These are phyloP conservation scores for Xyrauchen texanus DNA, from an alignment of 2,113 vertebrate species.

Conservation along the genomic window DNA sequence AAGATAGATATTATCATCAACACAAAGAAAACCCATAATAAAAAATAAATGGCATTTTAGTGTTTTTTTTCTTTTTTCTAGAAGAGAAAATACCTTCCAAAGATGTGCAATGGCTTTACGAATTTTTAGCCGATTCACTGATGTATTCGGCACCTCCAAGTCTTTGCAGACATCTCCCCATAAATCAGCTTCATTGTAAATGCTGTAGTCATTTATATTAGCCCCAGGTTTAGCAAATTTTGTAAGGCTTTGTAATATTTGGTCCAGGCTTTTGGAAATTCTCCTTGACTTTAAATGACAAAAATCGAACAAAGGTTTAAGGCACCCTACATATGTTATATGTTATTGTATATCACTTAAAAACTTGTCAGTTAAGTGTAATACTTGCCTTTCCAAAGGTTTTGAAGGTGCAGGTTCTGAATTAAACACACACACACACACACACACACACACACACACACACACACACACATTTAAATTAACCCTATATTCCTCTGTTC, in stretches of 20 bases:
- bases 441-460: background rate
- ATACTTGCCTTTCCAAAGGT: conserved; percentile 31
- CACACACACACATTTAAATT: background rate
- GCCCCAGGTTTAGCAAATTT: conserved; percentile 7
- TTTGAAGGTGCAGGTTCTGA: conserved; percentile 14
- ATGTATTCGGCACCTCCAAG: conserved; percentile 16
- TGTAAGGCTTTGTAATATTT: background rate
- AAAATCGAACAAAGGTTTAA: no score
- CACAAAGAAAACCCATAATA: background rate
- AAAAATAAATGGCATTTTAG: background rate
- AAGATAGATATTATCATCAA: conserved; percentile 2
- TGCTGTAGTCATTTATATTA: conserved; percentile 10
- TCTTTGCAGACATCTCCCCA: conserved; percentile 31
- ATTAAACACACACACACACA: background rate
- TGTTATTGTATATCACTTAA: background rate
- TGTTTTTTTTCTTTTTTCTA: background rate
- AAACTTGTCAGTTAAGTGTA: conserved; percentile 2
- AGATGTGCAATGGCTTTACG: background rate
- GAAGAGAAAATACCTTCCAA: conserved; percentile 20
- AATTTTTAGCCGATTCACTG: background rate
- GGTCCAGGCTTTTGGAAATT: conserved; percentile 16
- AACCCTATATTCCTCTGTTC: background rate
- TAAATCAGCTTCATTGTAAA: conserved; percentile 3
- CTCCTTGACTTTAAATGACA: no score
- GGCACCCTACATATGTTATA: no score